Evolutionary conservation across 2,113 vertebrate genomes (phyloP).

Genomic region (Mustelus asterias): DNA sequence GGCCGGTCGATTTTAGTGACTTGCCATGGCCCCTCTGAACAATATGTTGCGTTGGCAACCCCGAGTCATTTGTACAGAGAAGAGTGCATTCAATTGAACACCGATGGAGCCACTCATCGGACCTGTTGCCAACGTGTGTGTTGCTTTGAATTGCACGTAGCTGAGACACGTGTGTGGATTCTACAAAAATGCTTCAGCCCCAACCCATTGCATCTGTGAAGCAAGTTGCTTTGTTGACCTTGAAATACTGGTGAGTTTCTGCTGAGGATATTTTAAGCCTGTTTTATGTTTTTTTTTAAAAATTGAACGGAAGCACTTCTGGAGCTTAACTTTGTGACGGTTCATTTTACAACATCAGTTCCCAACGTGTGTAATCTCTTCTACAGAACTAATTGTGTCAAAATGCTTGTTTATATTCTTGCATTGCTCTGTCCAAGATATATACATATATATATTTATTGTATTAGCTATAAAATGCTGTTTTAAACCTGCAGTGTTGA

Average conservation of each 20-base stretch:
- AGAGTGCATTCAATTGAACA: conserved; percentile 59
- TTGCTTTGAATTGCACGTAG: conserved; percentile 49
- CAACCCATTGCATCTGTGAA: conserved; percentile 38
- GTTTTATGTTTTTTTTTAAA: conserved; percentile 56
- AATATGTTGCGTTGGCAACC: conserved; percentile 45
- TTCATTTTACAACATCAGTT: conserved; percentile 69
- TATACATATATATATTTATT: conserved; percentile 87
- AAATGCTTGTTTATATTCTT: conserved; percentile 79
- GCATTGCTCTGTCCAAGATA: conserved; percentile 66
- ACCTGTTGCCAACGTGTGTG: conserved; percentile 46
- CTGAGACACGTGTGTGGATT: conserved; percentile 54
- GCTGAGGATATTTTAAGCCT: conserved; percentile 69
- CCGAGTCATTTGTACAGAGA: conserved; percentile 42
- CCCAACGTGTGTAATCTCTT: conserved; percentile 79
- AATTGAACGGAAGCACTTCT: conserved; percentile 43
- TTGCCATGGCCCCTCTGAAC: conserved; percentile 94
- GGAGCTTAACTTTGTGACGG: conserved; percentile 54
- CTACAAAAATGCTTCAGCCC: conserved; percentile 58
- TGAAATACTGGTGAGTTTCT: conserved; percentile 61
- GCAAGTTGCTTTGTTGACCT: conserved; percentile 63
- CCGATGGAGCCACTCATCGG: conserved; percentile 45
- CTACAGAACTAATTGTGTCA: conserved; percentile 81
- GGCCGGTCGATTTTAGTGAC: conserved; percentile 97
- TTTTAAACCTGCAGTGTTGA: conserved; percentile 84
- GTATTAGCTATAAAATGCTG: conserved; percentile 91